These are phyloP conservation scores for Brienomyrus longianalis DNA, from an alignment of 2,113 vertebrate genomes.

Conservation along the genomic window DNA sequence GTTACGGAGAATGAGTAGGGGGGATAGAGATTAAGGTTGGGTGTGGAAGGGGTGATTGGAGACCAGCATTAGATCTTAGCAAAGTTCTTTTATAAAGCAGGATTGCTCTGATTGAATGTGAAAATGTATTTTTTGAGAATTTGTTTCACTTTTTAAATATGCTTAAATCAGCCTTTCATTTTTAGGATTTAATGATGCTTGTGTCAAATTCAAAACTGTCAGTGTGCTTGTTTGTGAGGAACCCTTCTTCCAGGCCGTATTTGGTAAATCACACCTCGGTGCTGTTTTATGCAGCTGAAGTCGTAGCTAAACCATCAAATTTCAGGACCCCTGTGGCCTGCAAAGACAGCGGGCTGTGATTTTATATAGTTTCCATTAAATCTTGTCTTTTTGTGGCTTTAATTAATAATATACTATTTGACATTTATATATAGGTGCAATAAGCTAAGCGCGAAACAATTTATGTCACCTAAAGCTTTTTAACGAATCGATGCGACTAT, in stretches of 20 bases:
- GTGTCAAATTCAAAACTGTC: background rate
- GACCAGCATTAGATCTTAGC: background rate
- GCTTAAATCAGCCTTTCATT: background rate
- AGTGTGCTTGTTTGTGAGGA: background rate
- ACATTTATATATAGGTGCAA: constrained; percentile 92
- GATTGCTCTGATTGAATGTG: background rate
- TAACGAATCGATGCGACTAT: constrained; percentile 99
- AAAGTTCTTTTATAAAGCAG: background rate
- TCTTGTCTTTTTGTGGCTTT: constrained; percentile 75
- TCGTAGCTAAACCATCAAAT: constrained; percentile 32
- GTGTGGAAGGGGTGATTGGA: background rate
- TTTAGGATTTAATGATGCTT: background rate
- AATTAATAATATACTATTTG: constrained; percentile 82
- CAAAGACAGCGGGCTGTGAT: constrained; percentile 60
- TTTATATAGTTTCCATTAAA: constrained; percentile 69
- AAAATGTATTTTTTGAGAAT: background rate
- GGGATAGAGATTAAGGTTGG: background rate
- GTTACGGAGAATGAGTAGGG: background rate
- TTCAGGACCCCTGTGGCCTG: constrained; percentile 36
- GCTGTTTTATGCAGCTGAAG: background rate
- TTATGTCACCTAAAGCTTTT: constrained; percentile 99
- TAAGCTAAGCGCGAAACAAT: constrained; percentile 96
- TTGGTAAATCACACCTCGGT: background rate
- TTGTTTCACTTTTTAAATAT: no score
- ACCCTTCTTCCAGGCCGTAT: background rate